phyloP scores from a whole-genome alignment of 92 coral and sea anemone species.

The Desmophyllum pertusum region DNA sequence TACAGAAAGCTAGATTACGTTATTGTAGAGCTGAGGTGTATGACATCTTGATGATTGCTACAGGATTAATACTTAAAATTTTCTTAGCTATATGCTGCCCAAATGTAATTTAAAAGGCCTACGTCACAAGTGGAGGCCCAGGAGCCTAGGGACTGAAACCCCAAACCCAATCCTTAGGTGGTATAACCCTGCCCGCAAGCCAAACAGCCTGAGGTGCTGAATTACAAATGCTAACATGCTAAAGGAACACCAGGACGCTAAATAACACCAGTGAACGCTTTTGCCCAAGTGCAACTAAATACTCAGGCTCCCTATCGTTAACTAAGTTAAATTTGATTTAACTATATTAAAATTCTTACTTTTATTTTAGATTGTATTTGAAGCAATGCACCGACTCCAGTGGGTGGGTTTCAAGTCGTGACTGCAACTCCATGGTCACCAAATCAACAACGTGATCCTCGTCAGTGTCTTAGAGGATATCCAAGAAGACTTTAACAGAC shows the following conservation, averaged over 20 bases:
- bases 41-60: not conserved
- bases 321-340: not conserved
- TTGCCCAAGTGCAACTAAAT: no score
- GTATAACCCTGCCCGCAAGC: no score
- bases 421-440: slow-evolving; percentile 43
- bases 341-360: not conserved
- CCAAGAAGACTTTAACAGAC: slow-evolving; percentile 40
- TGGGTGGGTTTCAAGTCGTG: slow-evolving; percentile 56
- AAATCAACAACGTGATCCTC: slow-evolving; percentile 33
- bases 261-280: no score
- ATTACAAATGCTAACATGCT: no score
- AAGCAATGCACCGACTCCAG: slow-evolving; percentile 61
- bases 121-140: no score
- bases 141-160: no score
- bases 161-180: no score
- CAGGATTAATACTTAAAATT: no score
- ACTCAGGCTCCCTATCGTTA: not conserved
- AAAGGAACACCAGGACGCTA: no score
- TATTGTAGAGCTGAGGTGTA: not conserved
- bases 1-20: not conserved
- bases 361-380: slow-evolving; percentile 52
- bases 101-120: no score
- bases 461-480: slow-evolving; percentile 40
- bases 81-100: no score
- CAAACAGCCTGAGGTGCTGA: no score